These are phyloP conservation scores for Sebastes vulpes DNA, from an alignment of 2,797 vertebrate genomes.

Conservation along the genomic window DNA sequence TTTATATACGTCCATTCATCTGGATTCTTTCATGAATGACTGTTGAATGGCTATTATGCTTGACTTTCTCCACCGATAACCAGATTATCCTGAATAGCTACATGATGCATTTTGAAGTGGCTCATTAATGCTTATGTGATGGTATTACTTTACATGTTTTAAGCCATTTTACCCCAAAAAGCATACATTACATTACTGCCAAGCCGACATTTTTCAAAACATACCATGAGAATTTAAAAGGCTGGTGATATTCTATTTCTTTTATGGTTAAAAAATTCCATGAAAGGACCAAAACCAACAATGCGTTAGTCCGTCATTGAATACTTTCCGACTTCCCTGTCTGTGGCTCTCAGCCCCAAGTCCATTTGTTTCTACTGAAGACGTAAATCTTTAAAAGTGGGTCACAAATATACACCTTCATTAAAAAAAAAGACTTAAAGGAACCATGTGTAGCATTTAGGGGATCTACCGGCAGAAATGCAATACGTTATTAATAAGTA, in stretches of 20 bases:
- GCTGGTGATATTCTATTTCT: neutral
- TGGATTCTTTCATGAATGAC: slow-evolving; percentile 10
- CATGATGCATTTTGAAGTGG: neutral
- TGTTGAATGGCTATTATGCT: slow-evolving; percentile 7
- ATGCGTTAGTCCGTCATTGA: neutral
- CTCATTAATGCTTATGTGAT: slow-evolving; percentile 1
- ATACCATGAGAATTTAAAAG: neutral
- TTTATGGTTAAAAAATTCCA: neutral
- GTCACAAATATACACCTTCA: neutral
- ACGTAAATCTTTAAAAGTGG: neutral
- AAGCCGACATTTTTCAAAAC: neutral
- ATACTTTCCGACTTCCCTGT: neutral
- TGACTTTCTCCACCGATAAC: slow-evolving; percentile 9
- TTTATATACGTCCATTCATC: slow-evolving; percentile 26
- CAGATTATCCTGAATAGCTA: slow-evolving; percentile 8
- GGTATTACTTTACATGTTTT: neutral
- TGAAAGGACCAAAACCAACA: neutral
- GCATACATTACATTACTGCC: neutral
- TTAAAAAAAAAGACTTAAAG: neutral
- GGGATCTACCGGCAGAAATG: neutral
- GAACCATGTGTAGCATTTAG: neutral
- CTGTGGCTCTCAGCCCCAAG: neutral
- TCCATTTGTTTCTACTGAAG: neutral
- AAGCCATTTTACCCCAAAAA: neutral
- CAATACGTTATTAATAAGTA: neutral